Evolutionary conservation across 2,797 vertebrate species (phyloP), one percentile per base, ranked within the genome.

Genomic region (Mionectes olivaceus): DNA sequence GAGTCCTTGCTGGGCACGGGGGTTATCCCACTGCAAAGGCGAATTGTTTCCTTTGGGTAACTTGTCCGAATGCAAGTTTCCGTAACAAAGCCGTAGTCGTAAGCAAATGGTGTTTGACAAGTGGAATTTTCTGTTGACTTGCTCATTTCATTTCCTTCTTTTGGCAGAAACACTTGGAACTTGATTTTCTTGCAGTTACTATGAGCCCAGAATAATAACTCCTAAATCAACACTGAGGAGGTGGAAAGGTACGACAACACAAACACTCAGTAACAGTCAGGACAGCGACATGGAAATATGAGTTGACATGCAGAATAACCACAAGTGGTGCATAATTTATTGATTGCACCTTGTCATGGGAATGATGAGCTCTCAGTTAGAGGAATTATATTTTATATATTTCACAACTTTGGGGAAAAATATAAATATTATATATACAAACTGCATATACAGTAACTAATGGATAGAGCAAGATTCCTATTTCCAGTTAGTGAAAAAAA

Each of bases 161-260:
- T 97, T 97, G 97, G 96, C 96, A 97, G 97, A 97, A 96, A 96
- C 96, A 97, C 81, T 97, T 97, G 97, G 96, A 97, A 97, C 96
- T 97, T 95, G 95, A 96, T 96, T 97, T 97, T 96, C 93, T 97
- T 97, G 93, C 97, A 97, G 96, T 97, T 97, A 97, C 94, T 96
- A 96, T 96, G 96, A 97, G 96, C 96, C 96, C 94, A 96, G 96
- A 97, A 97, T 97, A 97, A 97, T 97, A 97, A 97, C 96, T 97
- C 94, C 94, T 96, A 97, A 97, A 97, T 97, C 96, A 97, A 97
- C 95, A 96, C 96, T 97, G 95, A 96, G 96, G 96, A 97, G 96
- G 97, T 97, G 96, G 97, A 97, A 97, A 97, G 97, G 97, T 97
- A 97, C 96, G 96, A 97, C 96, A 97, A 97, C 97, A 97, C 95